phyloP scores from a whole-genome alignment of 2,888 invertebrate genomes.

The Bombylius major region DNA sequence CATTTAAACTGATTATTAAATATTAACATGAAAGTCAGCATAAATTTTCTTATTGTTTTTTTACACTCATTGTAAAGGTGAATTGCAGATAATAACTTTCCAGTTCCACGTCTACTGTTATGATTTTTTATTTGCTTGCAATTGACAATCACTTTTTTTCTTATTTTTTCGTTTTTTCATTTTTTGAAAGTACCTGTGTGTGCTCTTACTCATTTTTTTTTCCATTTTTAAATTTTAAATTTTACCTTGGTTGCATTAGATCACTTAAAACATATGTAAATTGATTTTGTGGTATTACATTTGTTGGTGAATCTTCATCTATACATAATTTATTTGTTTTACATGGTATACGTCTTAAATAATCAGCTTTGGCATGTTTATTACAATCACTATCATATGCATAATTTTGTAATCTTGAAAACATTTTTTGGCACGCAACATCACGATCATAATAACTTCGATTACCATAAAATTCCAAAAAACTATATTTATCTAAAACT shows the following conservation, averaged over 20 bases:
- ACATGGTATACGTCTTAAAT: conserved; percentile 79
- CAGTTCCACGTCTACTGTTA: no score
- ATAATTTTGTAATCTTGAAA: conserved; percentile 63
- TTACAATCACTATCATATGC: conserved; percentile 80
- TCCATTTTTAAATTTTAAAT: no score
- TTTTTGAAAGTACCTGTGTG: no score
- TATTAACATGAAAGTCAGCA: no score
- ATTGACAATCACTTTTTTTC: no score
- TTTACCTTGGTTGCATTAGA: conserved; percentile 74
- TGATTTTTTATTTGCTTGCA: no score
- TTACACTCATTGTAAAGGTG: no score
- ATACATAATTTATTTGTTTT: conserved; percentile 57
- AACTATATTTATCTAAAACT: conserved; percentile 79
- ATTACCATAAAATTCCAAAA: conserved; percentile 81
- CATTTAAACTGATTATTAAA: no score
- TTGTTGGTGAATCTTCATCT: conserved; percentile 75
- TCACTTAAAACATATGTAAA: conserved; percentile 90
- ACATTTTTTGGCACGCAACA: conserved; percentile 74
- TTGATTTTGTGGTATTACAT: conserved; percentile 78
- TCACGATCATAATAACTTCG: conserved; percentile 52
- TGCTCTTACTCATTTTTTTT: no score
- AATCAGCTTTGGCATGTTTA: conserved; percentile 50
- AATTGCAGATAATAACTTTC: no score
- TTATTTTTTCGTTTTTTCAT: no score
- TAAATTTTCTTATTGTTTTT: no score